A percentile compares a stretch with the other conserved stretches of the same genome.
Conservation (phyloP, 2,113 vertebrate genomes). For the Ceyx cyanopectus region DNA sequence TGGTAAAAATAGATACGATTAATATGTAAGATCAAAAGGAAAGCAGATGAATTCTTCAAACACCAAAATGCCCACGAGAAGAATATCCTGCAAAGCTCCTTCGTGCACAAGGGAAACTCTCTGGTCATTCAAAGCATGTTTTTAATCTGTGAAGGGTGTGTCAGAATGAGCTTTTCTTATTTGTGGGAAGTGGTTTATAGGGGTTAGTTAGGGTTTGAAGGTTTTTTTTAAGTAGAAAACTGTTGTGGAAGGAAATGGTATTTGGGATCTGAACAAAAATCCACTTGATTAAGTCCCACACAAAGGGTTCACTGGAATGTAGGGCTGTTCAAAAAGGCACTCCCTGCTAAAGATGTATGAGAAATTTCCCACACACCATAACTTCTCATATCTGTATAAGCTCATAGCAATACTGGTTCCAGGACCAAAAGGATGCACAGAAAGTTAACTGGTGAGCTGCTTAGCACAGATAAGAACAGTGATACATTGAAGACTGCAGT, state of each 20-base stretch:
- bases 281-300: neutral
- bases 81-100: neutral
- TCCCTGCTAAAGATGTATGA: accelerated
- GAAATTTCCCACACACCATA: neutral
- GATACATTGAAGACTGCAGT: neutral
- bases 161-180: neutral
- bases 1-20: neutral
- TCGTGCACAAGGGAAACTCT: neutral
- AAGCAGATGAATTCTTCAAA: neutral
- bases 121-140: neutral
- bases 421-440: neutral
- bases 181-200: neutral
- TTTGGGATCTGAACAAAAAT: neutral
- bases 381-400: neutral
- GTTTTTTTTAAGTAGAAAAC: neutral
- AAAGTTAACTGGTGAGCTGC: neutral
- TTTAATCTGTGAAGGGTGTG: neutral
- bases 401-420: neutral
- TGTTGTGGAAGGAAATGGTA: neutral
- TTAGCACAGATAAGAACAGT: neutral
- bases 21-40: neutral
- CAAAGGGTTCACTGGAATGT: neutral
- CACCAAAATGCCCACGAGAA: neutral
- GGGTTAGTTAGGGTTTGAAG: too few relatives aligned
- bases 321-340: neutral